Percentiles rank a stretch among this genome's conserved stretches.
phyloP scores from a whole-genome alignment of 2,888 invertebrate genomes.

The Meiosimyza decipiens region DNA sequence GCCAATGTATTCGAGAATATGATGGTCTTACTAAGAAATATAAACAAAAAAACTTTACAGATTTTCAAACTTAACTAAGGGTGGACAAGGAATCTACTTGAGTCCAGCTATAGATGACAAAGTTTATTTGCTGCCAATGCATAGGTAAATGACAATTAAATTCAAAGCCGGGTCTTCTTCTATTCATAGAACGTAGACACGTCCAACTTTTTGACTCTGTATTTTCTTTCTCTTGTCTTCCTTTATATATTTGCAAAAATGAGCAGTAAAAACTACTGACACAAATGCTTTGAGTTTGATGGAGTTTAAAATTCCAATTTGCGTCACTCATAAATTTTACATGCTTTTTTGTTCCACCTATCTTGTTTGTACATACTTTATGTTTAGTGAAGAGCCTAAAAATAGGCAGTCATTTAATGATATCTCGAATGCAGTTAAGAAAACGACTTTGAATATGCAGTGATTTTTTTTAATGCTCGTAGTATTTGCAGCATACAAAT shows the following conservation, averaged over 20 bases:
- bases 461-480: too few species aligned
- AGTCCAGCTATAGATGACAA: slow-evolving; percentile 8
- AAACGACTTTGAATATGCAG: too few species aligned
- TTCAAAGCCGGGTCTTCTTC: not conserved
- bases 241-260: slow-evolving; percentile 11
- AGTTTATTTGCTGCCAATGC: not conserved
- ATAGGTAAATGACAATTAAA: not conserved
- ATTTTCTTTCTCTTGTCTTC: not conserved
- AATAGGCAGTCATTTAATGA: slow-evolving; percentile 3
- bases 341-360: not conserved
- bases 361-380: too few species aligned
- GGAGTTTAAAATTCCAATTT: slow-evolving; percentile 14
- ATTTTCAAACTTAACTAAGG: too few species aligned
- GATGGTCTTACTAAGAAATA: not conserved
- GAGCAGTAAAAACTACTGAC: not conserved
- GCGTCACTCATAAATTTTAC: not conserved
- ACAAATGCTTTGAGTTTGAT: not conserved
- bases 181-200: not conserved
- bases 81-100: not conserved
- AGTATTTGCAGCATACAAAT: too few species aligned
- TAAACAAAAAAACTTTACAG: too few species aligned
- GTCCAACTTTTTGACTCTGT: not conserved
- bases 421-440: too few species aligned
- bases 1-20: not conserved
- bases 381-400: slow-evolving; percentile 5